phyloP scores from a whole-genome alignment of 2,797 vertebrate genomes.

The Dendrocincla fuliginosa region DNA sequence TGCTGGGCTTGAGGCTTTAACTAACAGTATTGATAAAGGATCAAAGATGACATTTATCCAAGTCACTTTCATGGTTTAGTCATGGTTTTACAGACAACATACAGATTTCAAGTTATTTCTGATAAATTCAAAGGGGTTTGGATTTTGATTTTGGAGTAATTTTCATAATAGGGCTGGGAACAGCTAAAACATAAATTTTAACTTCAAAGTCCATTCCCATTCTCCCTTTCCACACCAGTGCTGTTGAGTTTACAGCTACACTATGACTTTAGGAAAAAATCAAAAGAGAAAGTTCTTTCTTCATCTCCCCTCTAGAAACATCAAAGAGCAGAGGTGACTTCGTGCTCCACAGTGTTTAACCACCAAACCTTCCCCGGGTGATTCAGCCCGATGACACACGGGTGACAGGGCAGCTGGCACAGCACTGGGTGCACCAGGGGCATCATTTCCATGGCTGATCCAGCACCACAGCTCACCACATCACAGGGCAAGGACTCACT shows the following conservation, averaged over 20 bases:
- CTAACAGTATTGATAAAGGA: neutral
- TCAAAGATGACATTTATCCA: neutral
- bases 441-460: neutral
- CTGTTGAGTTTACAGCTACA: neutral
- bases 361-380: neutral
- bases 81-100: neutral
- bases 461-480: neutral
- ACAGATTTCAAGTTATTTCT: neutral
- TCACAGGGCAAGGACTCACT: neutral
- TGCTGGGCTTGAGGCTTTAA: neutral
- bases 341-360: rapidly evolving
- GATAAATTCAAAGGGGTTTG: neutral
- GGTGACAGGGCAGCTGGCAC: neutral
- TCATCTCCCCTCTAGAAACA: neutral
- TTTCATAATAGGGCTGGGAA: neutral
- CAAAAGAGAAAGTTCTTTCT: neutral
- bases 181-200: neutral
- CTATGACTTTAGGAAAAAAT: neutral
- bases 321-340: neutral
- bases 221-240: neutral
- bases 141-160: neutral
- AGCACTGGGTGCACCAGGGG: neutral
- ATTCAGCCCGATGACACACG: rapidly evolving
- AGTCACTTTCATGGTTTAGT: neutral
- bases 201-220: neutral